Evolutionary conservation across 2,797 vertebrate species (phyloP).

Genomic region (Hoplostethus mediterraneus): DNA sequence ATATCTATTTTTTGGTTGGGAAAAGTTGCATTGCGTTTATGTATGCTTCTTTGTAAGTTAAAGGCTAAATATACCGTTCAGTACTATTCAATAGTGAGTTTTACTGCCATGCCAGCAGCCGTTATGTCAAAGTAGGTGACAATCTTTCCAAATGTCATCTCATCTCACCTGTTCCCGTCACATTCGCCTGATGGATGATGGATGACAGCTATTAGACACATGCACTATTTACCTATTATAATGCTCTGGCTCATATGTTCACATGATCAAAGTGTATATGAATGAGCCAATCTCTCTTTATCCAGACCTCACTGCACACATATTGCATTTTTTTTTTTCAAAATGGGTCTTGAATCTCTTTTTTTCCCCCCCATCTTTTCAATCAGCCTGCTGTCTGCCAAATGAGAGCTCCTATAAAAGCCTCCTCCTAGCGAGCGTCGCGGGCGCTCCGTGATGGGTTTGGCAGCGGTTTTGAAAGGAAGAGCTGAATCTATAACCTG

Average conservation of each 20-base stretch:
- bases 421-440: slow-evolving; percentile 51
- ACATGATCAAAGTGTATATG: slow-evolving; percentile 40
- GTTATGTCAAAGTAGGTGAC: no score
- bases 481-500: slow-evolving; percentile 67
- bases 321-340: slow-evolving; percentile 21
- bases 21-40: no score
- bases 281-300: slow-evolving; percentile 49
- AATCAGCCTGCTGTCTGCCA: slow-evolving; percentile 64
- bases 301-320: slow-evolving; percentile 52
- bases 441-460: slow-evolving; percentile 47
- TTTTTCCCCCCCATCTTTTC: slow-evolving; percentile 67
- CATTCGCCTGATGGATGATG: not conserved
- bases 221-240: not conserved
- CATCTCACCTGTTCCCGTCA: no score
- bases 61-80: not conserved
- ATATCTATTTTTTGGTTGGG: no score
- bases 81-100: not conserved
- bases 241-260: slow-evolving; percentile 24
- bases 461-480: slow-evolving; percentile 64
- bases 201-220: slow-evolving; percentile 13
- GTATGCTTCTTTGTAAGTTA: not conserved
- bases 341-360: no score
- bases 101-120: not conserved
- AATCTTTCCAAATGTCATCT: no score
- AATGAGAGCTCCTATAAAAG: slow-evolving; percentile 61